A percentile compares a stretch with the other conserved stretches of the same genome.
phyloP scores from a whole-genome alignment of 2,797 vertebrate genomes.

The Phoxinus dragarum region DNA sequence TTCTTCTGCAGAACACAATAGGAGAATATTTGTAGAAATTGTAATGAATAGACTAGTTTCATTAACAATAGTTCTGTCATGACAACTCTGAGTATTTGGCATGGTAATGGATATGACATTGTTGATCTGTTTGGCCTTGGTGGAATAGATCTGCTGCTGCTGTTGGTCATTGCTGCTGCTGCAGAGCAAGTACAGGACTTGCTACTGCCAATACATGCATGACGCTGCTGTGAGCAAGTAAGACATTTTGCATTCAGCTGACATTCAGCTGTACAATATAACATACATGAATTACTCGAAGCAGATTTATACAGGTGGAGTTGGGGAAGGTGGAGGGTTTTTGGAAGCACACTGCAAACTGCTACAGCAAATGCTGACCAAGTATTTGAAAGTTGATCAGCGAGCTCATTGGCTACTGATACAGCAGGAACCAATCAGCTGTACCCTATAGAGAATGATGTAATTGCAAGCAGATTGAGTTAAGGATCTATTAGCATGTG shows the following conservation, averaged over 20 bases:
- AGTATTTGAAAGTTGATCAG: too few relatives aligned
- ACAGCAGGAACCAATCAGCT: too few relatives aligned
- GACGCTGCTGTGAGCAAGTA: background rate
- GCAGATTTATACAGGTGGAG: background rate
- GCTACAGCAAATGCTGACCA: background rate
- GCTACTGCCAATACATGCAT: background rate
- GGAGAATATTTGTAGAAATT: background rate
- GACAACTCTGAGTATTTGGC: background rate
- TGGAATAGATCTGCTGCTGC: background rate
- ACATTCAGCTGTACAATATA: too few relatives aligned
- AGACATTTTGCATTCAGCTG: background rate
- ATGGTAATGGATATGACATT: background rate
- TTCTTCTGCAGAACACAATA: too few relatives aligned
- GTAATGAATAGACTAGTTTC: background rate
- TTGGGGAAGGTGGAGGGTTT: background rate
- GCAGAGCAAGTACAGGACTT: background rate
- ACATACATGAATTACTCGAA: background rate
- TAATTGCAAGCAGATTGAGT: too few relatives aligned
- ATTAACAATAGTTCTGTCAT: background rate
- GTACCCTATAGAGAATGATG: too few relatives aligned
- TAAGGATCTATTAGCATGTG: too few relatives aligned
- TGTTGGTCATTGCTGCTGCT: background rate
- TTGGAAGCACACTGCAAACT: background rate
- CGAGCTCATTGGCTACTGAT: too few relatives aligned
- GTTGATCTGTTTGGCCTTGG: background rate